phyloP scores from a whole-genome alignment of 2,888 invertebrate species.

The Caenorhabditis zanzibari region DNA sequence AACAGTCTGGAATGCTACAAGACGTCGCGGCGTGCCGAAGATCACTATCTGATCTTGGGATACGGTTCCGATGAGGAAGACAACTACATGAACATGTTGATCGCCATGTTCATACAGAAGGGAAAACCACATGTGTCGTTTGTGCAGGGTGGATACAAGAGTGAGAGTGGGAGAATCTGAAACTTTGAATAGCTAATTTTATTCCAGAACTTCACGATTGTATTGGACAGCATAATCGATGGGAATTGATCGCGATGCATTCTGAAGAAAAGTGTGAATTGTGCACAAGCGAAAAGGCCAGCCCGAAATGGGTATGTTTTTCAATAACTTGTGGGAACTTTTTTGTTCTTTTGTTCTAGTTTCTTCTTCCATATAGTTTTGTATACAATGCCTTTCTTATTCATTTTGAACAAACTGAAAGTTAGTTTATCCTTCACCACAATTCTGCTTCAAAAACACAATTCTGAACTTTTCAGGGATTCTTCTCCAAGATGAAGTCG shows the following conservation, averaged over 20 bases:
- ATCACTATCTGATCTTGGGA: conserved; percentile 88
- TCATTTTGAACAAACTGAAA: not conserved
- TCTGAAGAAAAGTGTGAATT: conserved; percentile 45
- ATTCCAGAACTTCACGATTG: conserved; percentile 58
- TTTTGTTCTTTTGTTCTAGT: not conserved
- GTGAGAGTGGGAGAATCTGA: conserved; percentile 78
- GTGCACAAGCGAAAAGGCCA: conserved; percentile 30
- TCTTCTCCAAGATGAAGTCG: conserved; percentile 58
- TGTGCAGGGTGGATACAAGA: conserved; percentile 92
- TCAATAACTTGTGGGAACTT: not conserved
- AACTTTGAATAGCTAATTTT: not conserved
- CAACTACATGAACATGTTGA: conserved; percentile 95
- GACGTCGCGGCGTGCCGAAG: conserved; percentile 88
- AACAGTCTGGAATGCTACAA: conserved; percentile 93
- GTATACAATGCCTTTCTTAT: not conserved
- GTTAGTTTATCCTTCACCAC: not conserved
- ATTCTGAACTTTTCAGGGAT: conserved; percentile 36
- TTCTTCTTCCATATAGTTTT: not conserved
- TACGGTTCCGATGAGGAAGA: conserved; percentile 73
- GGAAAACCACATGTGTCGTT: conserved; percentile 94
- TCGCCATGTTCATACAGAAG: conserved; percentile 96
- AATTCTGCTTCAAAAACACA: too few relatives aligned
- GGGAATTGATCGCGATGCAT: conserved; percentile 62
- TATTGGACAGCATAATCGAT: conserved; percentile 35
- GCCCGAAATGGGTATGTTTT: conserved; percentile 59